A percentile compares a stretch with the other conserved stretches of the same genome.
phyloP scores from a whole-genome alignment of 1,140 invertebrate genomes.

The Pogonomyrmex barbatus region DNA sequence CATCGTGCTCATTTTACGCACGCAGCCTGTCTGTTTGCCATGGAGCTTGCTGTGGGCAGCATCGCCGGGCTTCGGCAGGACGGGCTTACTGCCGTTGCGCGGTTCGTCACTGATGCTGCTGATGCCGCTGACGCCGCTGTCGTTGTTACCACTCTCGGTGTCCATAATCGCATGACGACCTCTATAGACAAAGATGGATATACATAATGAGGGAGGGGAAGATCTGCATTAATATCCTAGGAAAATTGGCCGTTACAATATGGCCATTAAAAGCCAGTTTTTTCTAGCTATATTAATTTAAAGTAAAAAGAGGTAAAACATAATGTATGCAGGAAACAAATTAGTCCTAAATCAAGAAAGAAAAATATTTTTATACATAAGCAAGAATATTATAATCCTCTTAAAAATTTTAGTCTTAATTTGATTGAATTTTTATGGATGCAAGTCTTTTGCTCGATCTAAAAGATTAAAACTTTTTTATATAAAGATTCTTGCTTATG shows the following conservation, averaged over 20 bases:
- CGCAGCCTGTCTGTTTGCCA: constrained; percentile 61
- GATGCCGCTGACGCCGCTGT: constrained; percentile 50
- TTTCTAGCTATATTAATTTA: neutral
- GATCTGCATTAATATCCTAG: neutral
- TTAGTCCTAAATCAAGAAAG: too few relatives aligned
- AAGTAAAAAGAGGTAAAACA: neutral
- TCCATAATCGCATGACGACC: constrained; percentile 72
- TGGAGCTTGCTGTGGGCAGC: constrained; percentile 49
- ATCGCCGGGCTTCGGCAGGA: constrained; percentile 50
- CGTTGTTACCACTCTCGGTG: constrained; percentile 61
- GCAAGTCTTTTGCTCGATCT: too few relatives aligned
- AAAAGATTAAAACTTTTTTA: too few relatives aligned
- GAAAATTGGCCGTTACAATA: neutral
- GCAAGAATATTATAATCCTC: too few relatives aligned
- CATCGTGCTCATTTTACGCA: constrained; percentile 83
- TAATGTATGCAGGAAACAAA: too few relatives aligned
- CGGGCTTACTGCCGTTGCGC: constrained; percentile 39
- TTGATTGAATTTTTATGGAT: too few relatives aligned
- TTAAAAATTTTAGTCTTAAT: too few relatives aligned
- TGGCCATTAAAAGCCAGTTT: neutral
- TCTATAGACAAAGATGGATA: constrained; percentile 49
- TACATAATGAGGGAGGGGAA: neutral
- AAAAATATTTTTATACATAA: too few relatives aligned
- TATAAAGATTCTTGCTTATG: too few relatives aligned
- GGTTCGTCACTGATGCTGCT: constrained; percentile 43